These are phyloP conservation scores for Scalopus aquaticus DNA, from an alignment of 2,113 vertebrate genomes.

Conservation along the genomic window DNA sequence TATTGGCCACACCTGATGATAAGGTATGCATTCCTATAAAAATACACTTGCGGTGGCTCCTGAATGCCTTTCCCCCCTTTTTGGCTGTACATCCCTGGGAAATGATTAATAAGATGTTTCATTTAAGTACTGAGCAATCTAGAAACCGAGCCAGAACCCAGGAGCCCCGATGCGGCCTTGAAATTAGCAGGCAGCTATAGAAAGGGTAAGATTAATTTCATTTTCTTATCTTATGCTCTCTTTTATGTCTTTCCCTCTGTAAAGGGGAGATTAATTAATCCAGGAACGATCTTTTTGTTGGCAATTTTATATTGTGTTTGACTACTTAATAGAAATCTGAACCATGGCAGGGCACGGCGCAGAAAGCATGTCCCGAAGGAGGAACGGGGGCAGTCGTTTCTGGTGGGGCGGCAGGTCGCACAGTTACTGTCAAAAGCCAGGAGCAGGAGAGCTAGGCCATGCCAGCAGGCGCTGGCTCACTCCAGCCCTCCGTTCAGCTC, in stretches of 20 bases:
- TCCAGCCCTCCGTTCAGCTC: background rate
- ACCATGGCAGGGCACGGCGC: fast-evolving
- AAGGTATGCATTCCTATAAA: slow-evolving; percentile 52
- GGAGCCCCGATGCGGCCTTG: slow-evolving; percentile 68
- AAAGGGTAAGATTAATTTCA: slow-evolving; percentile 83
- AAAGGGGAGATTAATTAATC: slow-evolving; percentile 83
- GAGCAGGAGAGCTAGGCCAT: background rate
- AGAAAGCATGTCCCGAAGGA: background rate
- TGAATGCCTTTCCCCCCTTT: background rate
- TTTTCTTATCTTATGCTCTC: slow-evolving; percentile 83
- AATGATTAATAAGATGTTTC: slow-evolving; percentile 78
- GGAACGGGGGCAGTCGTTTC: slow-evolving; percentile 3
- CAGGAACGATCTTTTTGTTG: slow-evolving; percentile 72
- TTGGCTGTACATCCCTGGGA: slow-evolving; percentile 50
- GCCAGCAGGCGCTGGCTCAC: background rate
- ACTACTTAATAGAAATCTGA: slow-evolving; percentile 74
- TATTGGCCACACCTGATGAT: slow-evolving; percentile 23
- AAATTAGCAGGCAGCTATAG: slow-evolving; percentile 79
- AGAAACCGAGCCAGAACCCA: slow-evolving; percentile 30
- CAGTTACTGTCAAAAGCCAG: slow-evolving; percentile 7
- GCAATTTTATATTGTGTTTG: slow-evolving; percentile 75
- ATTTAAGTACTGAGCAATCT: slow-evolving; percentile 67
- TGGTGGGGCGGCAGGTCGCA: slow-evolving; percentile 28
- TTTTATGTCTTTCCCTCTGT: slow-evolving; percentile 75
- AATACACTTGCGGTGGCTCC: slow-evolving; percentile 48